Evolutionary conservation across 2,888 invertebrate species (phyloP), one percentile per base, ranked within the genome.

Genomic region (Neuroscelio doddi): DNA sequence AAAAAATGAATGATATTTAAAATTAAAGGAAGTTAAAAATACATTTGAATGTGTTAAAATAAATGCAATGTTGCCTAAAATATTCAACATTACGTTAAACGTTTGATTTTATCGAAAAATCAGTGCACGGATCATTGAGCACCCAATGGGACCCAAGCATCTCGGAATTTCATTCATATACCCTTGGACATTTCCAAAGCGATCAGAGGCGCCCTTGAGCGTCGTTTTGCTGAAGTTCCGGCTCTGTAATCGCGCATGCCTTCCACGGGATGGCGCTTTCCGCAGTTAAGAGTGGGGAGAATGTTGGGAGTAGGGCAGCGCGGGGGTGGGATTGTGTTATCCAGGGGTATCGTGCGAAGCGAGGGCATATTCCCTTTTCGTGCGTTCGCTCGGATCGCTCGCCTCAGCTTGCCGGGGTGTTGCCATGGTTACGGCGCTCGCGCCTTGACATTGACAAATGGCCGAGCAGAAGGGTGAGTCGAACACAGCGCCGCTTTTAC

Each of bases 361-460:
- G 68, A 71, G 70, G 73, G 69, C 51, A 65, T 57, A 52, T 61
- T 61, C 63, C 73, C 72, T 73, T 70, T 72, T 68, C 72, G 69
- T 69, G 72, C 72, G 69, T 69, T 75, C 69, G 55, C 52, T 58
- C 59, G 70, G 67, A 50, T 63, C 62, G 47, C 70, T 74, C 71
- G 72, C 69, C 70, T 71, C 64, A 49, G 61, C 49, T 69, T 69
- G 75, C 76, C 75, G 76, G 81, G 81, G 83, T 77, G 84, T 84
- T 81, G 55, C 84, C 79, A 84, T 82, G 82, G 77, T 67, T 81
- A 83, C 84, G 78, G 84, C 82, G 84, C 84, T 83, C 82, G 83
- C 83, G 84, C 84, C 84, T 84, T 82, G 84, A 84, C 84, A 84
- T 83, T 84, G 84, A 84, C 83, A 84, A 84, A 84, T 84, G 83